Base-by-base conservation (phyloP, 2,888 invertebrate genomes). In the Rutpela maculata region DNA sequence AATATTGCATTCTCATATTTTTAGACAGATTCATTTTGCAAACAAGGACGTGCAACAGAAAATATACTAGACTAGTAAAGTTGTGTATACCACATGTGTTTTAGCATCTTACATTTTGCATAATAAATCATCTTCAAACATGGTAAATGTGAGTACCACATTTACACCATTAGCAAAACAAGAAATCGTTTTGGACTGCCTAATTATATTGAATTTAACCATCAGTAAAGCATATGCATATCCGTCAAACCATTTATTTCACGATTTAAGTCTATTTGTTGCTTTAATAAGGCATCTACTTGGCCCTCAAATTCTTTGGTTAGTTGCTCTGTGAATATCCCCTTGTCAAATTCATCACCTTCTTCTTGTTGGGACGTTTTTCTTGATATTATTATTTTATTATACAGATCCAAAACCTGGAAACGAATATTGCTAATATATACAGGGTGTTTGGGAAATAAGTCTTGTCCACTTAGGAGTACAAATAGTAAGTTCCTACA, bases 381-480 rank as follows among this genome's bases (percentile, higher is more conserved):
- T 87, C 95, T 95, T 84, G 97, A 95, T 0, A 95, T 93, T 38
- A 93, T 91, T 85, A 97, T 93, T 87, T 95, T 95, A 85, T 96
- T 95, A 87, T 97, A 97, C 84, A 95, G 93, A 87, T 97, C 97
- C 88, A 97, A 93, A 77, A 95, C 93, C 90, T 89, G 71, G 38
- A 87, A 85, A 77, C n/a, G 9, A 75, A 4, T 18, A 67, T 31
- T 43, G 15, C 43, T 43, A n/a, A n/a, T 43, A 15, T 43, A 26
- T 3, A 26, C 22, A 26, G 4, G 22, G 22, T 26, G 22, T 26
- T 26, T 26, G 4, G 22, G 22, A 26, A 4, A 1, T 26, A 4
- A 26, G 1, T 26, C 22, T 26, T n/a, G n/a, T n/a, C n/a, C n/a
- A n/a, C n/a, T n/a, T n/a, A n/a, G n/a, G n/a, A n/a, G n/a, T n/a